phyloP scores from a whole-genome alignment of 2,113 vertebrate genomes.

The Petrocephalus microphthalmus region DNA sequence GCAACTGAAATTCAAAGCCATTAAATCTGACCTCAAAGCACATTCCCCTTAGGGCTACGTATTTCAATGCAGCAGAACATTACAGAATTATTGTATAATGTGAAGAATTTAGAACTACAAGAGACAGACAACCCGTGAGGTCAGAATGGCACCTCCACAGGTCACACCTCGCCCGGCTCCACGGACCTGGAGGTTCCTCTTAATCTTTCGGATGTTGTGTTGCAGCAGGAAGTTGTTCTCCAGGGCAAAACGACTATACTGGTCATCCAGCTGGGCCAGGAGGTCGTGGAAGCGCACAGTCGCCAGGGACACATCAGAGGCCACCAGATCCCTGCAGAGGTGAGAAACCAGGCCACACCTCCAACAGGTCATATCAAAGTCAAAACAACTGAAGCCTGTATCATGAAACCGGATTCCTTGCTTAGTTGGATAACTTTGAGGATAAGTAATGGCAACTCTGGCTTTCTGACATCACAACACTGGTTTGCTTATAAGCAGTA shows the following conservation, averaged over 20 bases:
- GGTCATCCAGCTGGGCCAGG: conserved; percentile 70
- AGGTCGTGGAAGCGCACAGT: conserved; percentile 69
- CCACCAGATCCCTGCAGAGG: conserved; percentile 72
- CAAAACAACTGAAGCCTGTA: too few species aligned
- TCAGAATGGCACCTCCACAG: background rate
- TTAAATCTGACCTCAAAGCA: background rate
- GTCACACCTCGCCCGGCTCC: background rate
- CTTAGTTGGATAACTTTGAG: background rate
- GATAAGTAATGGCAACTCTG: background rate
- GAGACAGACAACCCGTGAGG: background rate
- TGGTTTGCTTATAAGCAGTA: background rate
- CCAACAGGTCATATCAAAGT: background rate
- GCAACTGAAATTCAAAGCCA: background rate
- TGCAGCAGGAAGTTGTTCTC: conserved; percentile 77
- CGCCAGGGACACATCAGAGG: conserved; percentile 66
- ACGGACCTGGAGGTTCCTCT: conserved; percentile 48
- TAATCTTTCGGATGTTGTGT: conserved; percentile 80
- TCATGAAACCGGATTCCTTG: background rate
- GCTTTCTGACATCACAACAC: background rate
- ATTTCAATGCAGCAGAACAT: background rate
- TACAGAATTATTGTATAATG: background rate
- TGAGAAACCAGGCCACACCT: background rate
- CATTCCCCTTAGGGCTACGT: background rate
- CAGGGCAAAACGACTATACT: conserved; percentile 68
- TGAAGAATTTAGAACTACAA: background rate